Base-by-base conservation (phyloP, 2,888 invertebrate species). In the Portevinia maculata region DNA sequence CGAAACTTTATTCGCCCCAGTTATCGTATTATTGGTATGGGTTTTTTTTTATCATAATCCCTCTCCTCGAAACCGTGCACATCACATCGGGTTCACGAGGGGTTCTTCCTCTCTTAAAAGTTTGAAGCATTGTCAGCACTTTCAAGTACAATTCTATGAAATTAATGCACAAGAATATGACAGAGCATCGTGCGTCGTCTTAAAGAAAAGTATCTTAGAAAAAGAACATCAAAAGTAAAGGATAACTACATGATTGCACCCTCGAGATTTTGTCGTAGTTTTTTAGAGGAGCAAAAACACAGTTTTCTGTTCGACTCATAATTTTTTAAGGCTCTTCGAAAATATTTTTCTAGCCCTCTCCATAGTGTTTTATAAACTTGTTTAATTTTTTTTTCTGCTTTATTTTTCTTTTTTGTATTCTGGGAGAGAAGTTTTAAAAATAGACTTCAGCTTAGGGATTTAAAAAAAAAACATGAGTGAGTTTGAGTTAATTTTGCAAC, bases 71-170 rank as follows among this genome's bases (percentile, higher is more conserved):
- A 46, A 69, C 39, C 57, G 59, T 65, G 74, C 69, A 74, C 69
- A 62, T 48, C 50, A 17, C 41, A 41, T 17, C 41, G 41, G 24
- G 44, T 44, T 28, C 41, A 57, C 50, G 50, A 69, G 55, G 75
- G 69, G 69, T 75, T 79, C n/a, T 53, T 79, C 50, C 57, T 75
- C 64, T 79, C 50, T 44, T 30, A 19, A 28, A 53, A 67, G 74
- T 62, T 79, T 74, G 50, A 75, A 65, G 57, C 62, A 79, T 70
- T 81, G 75, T 75, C 69, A 70, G 79, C 75, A 75, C 75, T 81
- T 75, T 75, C 79, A 81, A 81, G 79, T 69, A 81, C 64, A 79
- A 79, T 74, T 69, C 34, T 39, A 79, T 62, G 48, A 55, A 74
- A 73, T 34, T 3, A 55, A 50, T 13, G 39, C 37, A 57, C 50